Conservation (phyloP, 1,140 invertebrate species). For the Apis mellifera region Amel_HAv3.1 CM009935.2:1159501-1160000, state of each 20-base stretch:
- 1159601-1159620: conserved; percentile 51
- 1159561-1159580: conserved; percentile 60
- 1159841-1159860: not conserved
- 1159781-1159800: not conserved
- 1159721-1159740: conserved; percentile 52
- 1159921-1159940: no score
- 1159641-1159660: conserved; percentile 54
- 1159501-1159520: conserved; percentile 37
- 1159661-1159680: conserved; percentile 44
- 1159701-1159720: conserved; percentile 50
- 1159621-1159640: conserved; percentile 44
- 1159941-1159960: no score
- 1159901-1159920: no score
- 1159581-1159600: conserved; percentile 65
- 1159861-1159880: not conserved
- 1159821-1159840: no score
- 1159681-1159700: conserved; percentile 37
- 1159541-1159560: conserved; percentile 35
- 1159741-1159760: conserved; percentile 45
- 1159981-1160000: no score
- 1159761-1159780: conserved; percentile 30
- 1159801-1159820: conserved; percentile 1
- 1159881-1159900: no score
- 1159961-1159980: no score
- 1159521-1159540: conserved; percentile 41